phyloP scores from a whole-genome alignment of 2,888 invertebrate species.

The Euclidia mi region DNA sequence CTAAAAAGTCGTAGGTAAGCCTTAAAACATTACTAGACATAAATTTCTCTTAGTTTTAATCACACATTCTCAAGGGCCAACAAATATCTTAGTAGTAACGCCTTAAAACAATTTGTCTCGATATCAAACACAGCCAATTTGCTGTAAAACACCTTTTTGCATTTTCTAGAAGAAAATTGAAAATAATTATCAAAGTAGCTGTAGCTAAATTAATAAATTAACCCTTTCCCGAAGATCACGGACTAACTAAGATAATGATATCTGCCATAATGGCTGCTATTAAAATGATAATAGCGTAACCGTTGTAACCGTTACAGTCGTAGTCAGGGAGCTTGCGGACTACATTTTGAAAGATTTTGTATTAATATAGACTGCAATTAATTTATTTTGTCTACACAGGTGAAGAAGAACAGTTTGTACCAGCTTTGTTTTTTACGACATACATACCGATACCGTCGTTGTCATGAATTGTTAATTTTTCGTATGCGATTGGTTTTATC shows the following conservation, averaged over 20 bases:
- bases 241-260: slow-evolving; percentile 65
- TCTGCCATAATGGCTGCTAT: slow-evolving; percentile 68
- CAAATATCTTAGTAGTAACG: slow-evolving; percentile 2
- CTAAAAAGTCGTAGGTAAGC: too few species aligned
- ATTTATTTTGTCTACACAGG: too few species aligned
- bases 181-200: slow-evolving; percentile 55
- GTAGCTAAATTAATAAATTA: slow-evolving; percentile 66
- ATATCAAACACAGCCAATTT: slow-evolving; percentile 22
- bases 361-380: too few species aligned
- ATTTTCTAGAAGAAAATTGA: slow-evolving; percentile 55
- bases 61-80: too few species aligned
- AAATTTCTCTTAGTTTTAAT: too few species aligned
- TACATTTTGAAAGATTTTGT: background rate
- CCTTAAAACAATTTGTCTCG: slow-evolving; percentile 34
- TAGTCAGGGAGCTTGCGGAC: slow-evolving; percentile 23
- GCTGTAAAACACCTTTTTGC: slow-evolving; percentile 41
- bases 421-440: too few species aligned
- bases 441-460: too few species aligned
- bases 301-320: slow-evolving; percentile 55
- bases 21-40: too few species aligned
- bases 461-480: too few species aligned
- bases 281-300: slow-evolving; percentile 70
- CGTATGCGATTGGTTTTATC: too few species aligned
- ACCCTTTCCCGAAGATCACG: slow-evolving; percentile 63
- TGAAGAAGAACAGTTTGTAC: too few species aligned